Evolutionary conservation across 2,888 invertebrate genomes (phyloP).

Genomic region (Micoletzkya japonica): DNA sequence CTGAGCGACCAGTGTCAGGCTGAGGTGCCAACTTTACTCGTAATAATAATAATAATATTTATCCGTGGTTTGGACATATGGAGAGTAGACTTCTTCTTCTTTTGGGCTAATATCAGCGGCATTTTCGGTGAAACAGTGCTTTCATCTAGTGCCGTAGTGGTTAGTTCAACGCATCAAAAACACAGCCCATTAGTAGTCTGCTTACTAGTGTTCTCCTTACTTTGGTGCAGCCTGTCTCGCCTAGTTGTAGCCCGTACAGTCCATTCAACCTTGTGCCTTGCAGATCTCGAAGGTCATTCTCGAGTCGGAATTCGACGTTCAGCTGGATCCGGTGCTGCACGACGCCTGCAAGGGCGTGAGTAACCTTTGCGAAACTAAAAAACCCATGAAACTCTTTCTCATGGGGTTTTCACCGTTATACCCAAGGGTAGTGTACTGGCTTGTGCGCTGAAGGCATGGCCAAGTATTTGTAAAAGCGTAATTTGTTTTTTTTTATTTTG

Average conservation of each 20-base stretch:
- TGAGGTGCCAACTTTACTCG: slow-evolving; percentile 28
- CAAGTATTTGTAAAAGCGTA: background rate
- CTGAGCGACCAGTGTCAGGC: slow-evolving; percentile 36
- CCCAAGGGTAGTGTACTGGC: too few species aligned
- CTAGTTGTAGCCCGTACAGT: too few species aligned
- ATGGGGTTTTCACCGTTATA: background rate
- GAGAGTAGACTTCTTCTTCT: too few species aligned
- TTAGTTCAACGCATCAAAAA: too few species aligned
- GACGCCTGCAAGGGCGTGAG: slow-evolving; percentile 71
- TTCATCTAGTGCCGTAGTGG: too few species aligned
- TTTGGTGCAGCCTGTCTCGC: too few species aligned
- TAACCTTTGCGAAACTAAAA: too few species aligned
- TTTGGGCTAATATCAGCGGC: too few species aligned
- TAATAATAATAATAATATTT: too few species aligned
- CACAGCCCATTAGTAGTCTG: too few species aligned
- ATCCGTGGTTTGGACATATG: too few species aligned
- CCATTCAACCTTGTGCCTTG: slow-evolving; percentile 62
- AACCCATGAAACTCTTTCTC: background rate
- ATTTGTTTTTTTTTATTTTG: background rate
- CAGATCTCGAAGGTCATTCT: slow-evolving; percentile 53
- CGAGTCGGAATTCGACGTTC: slow-evolving; percentile 79
- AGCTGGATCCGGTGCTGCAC: slow-evolving; percentile 84
- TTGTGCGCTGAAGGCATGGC: too few species aligned
- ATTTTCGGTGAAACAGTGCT: background rate
- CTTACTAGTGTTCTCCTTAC: background rate